Conservation (phyloP, 2,888 invertebrate species). For the Chymomyza caudatula region DNA sequence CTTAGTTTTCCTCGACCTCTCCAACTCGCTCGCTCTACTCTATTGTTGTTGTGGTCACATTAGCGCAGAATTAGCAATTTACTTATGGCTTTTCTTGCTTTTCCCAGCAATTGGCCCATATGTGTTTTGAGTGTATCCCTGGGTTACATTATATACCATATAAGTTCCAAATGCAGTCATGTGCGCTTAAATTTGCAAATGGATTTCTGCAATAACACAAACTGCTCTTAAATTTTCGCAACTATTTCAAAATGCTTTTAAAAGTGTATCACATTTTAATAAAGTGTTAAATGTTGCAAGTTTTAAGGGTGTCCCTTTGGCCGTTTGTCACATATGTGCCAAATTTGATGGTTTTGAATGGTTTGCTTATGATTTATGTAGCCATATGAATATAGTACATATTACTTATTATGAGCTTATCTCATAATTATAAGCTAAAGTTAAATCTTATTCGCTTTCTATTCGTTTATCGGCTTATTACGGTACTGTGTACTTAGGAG, state of each 20-base stretch:
- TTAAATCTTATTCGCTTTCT: neutral
- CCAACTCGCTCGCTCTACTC: neutral
- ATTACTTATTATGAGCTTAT: neutral
- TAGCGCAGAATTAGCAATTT: constrained; percentile 54
- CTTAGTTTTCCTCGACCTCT: constrained; percentile 50
- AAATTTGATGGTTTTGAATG: constrained; percentile 39
- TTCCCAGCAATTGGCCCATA: neutral
- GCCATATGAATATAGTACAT: neutral
- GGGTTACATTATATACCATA: neutral
- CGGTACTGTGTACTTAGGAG: neutral
- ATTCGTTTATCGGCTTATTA: neutral
- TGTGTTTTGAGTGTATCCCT: neutral
- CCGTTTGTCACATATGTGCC: constrained; percentile 53
- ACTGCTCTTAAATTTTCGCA: constrained; percentile 23
- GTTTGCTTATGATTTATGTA: neutral
- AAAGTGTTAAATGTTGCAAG: constrained; percentile 50
- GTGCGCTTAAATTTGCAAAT: constrained; percentile 32
- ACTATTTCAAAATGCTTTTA: constrained; percentile 34
- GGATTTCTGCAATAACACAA: constrained; percentile 50
- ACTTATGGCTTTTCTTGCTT: constrained; percentile 45
- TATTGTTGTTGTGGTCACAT: constrained; percentile 49
- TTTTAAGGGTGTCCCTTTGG: neutral
- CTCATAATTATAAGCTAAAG: neutral
- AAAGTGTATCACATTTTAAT: constrained; percentile 58
- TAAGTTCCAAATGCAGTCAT: neutral